Evolutionary conservation across 2,888 invertebrate species (phyloP).

Genomic region (Lasioglossum villosulum): DNA sequence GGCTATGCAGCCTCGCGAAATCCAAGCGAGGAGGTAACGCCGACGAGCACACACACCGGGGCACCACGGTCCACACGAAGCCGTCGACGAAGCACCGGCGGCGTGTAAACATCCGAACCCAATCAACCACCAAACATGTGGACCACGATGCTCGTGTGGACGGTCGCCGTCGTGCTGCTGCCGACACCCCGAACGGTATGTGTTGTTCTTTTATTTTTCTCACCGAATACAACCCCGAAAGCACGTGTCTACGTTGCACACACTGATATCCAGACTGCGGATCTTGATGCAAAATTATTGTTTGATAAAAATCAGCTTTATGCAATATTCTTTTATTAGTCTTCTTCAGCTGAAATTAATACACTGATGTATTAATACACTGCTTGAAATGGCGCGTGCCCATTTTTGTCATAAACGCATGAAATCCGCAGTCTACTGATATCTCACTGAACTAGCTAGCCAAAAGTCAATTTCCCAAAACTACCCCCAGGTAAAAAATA

Average conservation of each 20-base stretch:
- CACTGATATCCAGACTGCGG: too few species aligned
- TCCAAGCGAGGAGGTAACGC: constrained; percentile 78
- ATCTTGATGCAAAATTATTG: too few species aligned
- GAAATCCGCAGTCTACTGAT: too few species aligned
- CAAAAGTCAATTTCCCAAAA: too few species aligned
- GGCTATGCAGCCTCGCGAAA: constrained; percentile 76
- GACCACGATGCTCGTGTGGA: constrained; percentile 82
- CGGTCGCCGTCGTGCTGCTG: constrained; percentile 80
- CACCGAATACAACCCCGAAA: neutral
- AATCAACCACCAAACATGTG: constrained; percentile 81
- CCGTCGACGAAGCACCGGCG: constrained; percentile 65
- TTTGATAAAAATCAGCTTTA: too few species aligned
- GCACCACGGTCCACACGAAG: constrained; percentile 65
- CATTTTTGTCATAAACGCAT: too few species aligned
- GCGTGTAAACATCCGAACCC: constrained; percentile 73
- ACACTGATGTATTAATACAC: too few species aligned
- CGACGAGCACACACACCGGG: constrained; percentile 59
- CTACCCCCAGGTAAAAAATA: too few species aligned
- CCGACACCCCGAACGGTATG: constrained; percentile 81
- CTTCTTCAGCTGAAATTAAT: too few species aligned
- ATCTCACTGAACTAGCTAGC: too few species aligned
- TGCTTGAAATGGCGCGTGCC: too few species aligned
- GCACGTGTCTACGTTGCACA: neutral
- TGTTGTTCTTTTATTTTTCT: constrained; percentile 26
- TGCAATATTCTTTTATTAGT: too few species aligned